These are phyloP conservation scores for Leptodactylus fallax DNA, from an alignment of 2,797 vertebrate species.

Conservation along the genomic window DNA sequence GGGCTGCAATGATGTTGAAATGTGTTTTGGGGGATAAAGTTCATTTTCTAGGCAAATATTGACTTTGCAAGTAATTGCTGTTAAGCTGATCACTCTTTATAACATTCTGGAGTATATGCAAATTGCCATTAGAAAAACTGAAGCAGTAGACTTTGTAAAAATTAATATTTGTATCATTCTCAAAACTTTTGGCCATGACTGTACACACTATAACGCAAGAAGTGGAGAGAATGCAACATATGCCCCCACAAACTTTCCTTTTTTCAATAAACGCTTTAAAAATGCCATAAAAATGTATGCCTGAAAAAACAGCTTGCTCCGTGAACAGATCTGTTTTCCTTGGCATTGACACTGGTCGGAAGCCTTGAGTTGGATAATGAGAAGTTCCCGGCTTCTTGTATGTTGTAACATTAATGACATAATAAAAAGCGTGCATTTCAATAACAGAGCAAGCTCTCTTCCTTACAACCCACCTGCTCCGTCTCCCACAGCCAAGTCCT, in stretches of 20 bases:
- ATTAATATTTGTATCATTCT: too few relatives aligned
- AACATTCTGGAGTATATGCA: too few relatives aligned
- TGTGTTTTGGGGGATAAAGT: too few relatives aligned
- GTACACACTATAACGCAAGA: not conserved
- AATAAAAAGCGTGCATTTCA: constrained; percentile 22
- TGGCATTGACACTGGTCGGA: constrained; percentile 19
- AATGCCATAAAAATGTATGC: not conserved
- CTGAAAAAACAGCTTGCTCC: constrained; percentile 13
- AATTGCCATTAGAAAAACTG: too few relatives aligned
- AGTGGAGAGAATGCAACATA: not conserved
- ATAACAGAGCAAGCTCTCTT: not conserved
- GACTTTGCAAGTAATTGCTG: too few relatives aligned
- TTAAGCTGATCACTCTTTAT: too few relatives aligned
- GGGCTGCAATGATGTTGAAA: too few relatives aligned
- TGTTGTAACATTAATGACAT: constrained; percentile 44
- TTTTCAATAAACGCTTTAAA: not conserved
- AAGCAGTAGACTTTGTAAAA: too few relatives aligned
- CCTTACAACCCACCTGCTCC: constrained; percentile 27
- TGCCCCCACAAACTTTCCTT: not conserved
- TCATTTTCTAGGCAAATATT: too few relatives aligned
- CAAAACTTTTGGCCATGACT: too few relatives aligned
- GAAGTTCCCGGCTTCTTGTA: constrained; percentile 20
- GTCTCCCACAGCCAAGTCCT: constrained; percentile 21
- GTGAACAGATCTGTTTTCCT: constrained; percentile 33
- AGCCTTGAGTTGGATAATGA: constrained; percentile 34